Percentiles rank a stretch among this genome's conserved stretches.
Conservation (phyloP, 2,888 invertebrate species). For the Phyto melanocephala region DNA sequence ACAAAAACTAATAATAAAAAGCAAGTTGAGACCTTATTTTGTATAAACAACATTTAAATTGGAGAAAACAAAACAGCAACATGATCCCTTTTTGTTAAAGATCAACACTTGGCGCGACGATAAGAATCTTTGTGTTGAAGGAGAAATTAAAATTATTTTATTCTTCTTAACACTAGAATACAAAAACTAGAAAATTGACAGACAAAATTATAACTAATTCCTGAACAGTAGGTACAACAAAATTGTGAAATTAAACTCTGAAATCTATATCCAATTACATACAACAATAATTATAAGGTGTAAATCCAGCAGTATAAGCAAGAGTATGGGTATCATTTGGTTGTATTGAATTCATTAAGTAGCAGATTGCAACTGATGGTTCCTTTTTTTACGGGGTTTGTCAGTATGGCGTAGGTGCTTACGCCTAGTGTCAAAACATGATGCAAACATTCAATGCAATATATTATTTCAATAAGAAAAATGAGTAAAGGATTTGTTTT, state of each 20-base stretch:
- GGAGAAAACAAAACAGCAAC: conserved; percentile 46
- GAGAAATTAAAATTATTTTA: conserved; percentile 48
- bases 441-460: conserved; percentile 43
- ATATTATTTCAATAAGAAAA: conserved; percentile 9
- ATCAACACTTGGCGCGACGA: conserved; percentile 66
- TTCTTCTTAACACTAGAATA: neutral
- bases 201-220: conserved; percentile 66
- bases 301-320: conserved; percentile 28
- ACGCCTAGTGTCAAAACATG: conserved; percentile 65
- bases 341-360: conserved; percentile 19
- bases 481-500: conserved; percentile 21
- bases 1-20: conserved; percentile 19
- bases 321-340: neutral
- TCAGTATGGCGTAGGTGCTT: conserved; percentile 55
- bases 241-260: conserved; percentile 36
- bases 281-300: conserved; percentile 63
- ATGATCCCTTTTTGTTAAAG: conserved; percentile 43
- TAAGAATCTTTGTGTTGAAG: conserved; percentile 55
- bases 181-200: conserved; percentile 17
- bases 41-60: conserved; percentile 58
- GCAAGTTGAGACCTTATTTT: conserved; percentile 46
- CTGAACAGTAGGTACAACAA: neutral
- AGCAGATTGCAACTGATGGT: conserved; percentile 44
- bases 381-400: conserved; percentile 28
- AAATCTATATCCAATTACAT: conserved; percentile 65